These are phyloP conservation scores for Cyclina sinensis DNA, from an alignment of 1,140 invertebrate species.

Conservation along the genomic window DNA sequence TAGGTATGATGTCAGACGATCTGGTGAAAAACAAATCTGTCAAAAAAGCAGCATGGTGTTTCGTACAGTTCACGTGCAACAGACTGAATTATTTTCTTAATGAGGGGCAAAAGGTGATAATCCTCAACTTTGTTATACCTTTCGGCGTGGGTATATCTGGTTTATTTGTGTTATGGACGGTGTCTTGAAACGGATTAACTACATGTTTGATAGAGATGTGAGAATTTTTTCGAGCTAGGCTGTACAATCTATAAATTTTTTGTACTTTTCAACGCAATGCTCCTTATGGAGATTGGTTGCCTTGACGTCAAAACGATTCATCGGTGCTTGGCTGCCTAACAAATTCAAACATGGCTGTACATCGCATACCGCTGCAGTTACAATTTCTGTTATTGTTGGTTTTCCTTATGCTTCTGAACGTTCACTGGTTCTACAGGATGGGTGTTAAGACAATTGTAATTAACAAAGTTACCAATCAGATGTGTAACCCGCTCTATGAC, in stretches of 20 bases:
- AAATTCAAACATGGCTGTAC: constrained; percentile 63
- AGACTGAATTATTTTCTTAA: constrained; percentile 68
- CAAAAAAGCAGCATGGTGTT: too few relatives aligned
- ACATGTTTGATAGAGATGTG: constrained; percentile 69
- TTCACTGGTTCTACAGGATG: constrained; percentile 60
- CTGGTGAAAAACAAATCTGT: too few relatives aligned
- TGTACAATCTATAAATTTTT: constrained; percentile 73
- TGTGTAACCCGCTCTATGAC: constrained; percentile 17
- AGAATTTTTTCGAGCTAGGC: constrained; percentile 42
- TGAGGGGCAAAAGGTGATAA: constrained; percentile 8
- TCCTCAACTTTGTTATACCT: constrained; percentile 70
- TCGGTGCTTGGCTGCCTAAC: constrained; percentile 73
- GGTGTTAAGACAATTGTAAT: neutral
- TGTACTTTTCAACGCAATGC: constrained; percentile 63
- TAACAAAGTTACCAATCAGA: neutral
- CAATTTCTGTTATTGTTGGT: constrained; percentile 23
- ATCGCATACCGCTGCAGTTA: neutral
- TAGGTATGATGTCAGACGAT: too few relatives aligned
- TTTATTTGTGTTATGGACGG: constrained; percentile 69
- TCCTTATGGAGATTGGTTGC: constrained; percentile 77
- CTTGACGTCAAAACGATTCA: constrained; percentile 76
- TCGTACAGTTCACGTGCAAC: too few relatives aligned
- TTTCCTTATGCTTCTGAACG: neutral
- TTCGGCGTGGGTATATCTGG: constrained; percentile 67
- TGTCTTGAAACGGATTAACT: constrained; percentile 72